Percentiles rank a stretch among this genome's conserved stretches.
These are phyloP conservation scores for Pteropus alecto DNA, from an alignment of 2,113 vertebrate genomes.

Conservation along the genomic window DNA sequence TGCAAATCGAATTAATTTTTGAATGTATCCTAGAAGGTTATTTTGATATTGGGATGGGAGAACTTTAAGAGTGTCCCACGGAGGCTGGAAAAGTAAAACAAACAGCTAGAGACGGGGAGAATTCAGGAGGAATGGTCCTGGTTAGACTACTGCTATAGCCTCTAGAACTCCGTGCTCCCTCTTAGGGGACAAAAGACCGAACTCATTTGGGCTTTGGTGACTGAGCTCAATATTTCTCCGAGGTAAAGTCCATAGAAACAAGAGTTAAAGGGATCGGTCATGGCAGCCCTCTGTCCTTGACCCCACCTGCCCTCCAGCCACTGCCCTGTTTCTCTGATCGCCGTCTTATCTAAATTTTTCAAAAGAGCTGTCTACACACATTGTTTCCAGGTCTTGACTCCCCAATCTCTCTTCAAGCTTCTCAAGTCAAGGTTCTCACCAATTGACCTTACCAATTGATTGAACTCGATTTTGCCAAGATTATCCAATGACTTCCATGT, in stretches of 20 bases:
- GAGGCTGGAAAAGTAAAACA: not conserved
- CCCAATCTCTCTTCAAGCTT: not conserved
- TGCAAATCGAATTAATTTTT: conserved; percentile 20
- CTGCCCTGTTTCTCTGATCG: not conserved
- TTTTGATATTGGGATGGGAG: not conserved
- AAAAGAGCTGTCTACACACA: not conserved
- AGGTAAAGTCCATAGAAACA: not conserved
- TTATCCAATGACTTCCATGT: not conserved
- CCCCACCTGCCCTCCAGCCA: not conserved
- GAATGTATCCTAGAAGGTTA: not conserved
- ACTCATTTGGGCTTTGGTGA: not conserved
- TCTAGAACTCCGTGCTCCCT: not conserved
- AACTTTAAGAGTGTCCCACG: not conserved
- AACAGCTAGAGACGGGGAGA: not conserved
- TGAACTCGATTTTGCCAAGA: not conserved
- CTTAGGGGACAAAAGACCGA: not conserved
- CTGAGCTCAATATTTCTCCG: not conserved
- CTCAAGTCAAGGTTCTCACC: not conserved
- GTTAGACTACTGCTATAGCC: not conserved
- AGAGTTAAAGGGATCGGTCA: not conserved
- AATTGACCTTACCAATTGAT: not conserved
- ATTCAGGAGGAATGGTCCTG: not conserved
- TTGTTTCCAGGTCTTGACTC: not conserved
- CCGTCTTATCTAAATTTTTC: not conserved
- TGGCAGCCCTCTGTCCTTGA: not conserved